Evolutionary conservation across 1,140 invertebrate genomes (phyloP).

Genomic region (Monomorium pharaonis): DNA sequence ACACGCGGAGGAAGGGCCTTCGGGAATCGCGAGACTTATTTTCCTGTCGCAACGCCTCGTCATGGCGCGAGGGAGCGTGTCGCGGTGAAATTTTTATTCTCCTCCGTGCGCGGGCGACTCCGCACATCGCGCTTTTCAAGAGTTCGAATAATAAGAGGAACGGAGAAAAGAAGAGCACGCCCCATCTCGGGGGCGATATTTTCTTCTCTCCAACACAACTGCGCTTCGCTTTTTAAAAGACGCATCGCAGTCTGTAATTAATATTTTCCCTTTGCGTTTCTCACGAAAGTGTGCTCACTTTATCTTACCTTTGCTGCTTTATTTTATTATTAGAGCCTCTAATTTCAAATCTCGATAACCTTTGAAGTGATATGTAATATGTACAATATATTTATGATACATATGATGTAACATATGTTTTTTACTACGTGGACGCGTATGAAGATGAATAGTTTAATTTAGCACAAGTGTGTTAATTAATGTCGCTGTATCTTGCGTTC

Average conservation of each 20-base stretch:
- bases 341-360: not conserved
- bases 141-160: conserved; percentile 9
- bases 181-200: not conserved
- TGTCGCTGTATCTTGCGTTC: not conserved
- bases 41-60: conserved; percentile 2
- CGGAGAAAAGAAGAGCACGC: not conserved
- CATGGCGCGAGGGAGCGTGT: conserved; percentile 10
- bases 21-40: conserved; percentile 31
- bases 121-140: conserved; percentile 1
- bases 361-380: not conserved
- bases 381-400: no score
- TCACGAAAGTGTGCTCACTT: not conserved
- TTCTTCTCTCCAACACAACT: not conserved
- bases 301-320: not conserved
- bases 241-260: not conserved
- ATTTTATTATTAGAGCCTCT: no score
- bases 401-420: no score
- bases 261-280: not conserved
- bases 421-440: not conserved
- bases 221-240: not conserved
- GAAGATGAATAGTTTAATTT: not conserved
- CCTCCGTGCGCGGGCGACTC: not conserved
- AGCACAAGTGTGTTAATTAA: not conserved
- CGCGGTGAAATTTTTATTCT: conserved; percentile 40
- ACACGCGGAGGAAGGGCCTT: not conserved